These are phyloP conservation scores for Picathartes gymnocephalus DNA, from an alignment of 2,113 vertebrate genomes.

Conservation along the genomic window DNA sequence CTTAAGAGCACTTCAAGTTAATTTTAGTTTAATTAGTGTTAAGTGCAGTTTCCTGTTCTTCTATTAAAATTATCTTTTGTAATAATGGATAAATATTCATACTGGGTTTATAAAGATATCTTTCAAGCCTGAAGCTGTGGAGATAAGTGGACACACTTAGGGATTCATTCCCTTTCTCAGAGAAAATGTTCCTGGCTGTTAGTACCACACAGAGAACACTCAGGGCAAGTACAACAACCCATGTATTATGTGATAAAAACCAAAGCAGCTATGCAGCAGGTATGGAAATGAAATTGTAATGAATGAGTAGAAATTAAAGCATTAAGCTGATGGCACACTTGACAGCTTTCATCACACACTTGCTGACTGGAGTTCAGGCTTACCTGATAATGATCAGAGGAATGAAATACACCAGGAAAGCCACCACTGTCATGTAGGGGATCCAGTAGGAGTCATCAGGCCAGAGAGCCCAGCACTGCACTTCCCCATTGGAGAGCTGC, in stretches of 20 bases:
- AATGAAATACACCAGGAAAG: conserved; percentile 79
- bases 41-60: not conserved
- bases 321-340: not conserved
- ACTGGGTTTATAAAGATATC: not conserved
- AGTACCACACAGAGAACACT: not conserved
- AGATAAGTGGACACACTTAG: not conserved
- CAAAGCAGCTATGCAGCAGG: not conserved
- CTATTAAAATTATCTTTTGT: not conserved
- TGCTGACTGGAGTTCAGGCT: not conserved
- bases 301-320: conserved; percentile 8
- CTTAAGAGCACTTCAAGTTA: conserved; percentile 1
- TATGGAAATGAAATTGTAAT: not conserved
- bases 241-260: not conserved
- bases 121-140: not conserved
- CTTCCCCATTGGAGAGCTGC: conserved; percentile 72
- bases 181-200: not conserved
- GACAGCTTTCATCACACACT: not conserved
- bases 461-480: conserved; percentile 81
- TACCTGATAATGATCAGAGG: conserved; percentile 79
- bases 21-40: conserved; percentile 11
- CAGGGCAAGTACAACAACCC: not conserved
- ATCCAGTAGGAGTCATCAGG: conserved; percentile 80
- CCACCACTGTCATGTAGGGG: conserved; percentile 77
- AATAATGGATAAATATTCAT: not conserved
- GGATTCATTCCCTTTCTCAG: not conserved